phyloP scores from a whole-genome alignment of 1,140 invertebrate species.

The Prorops nasuta region DNA sequence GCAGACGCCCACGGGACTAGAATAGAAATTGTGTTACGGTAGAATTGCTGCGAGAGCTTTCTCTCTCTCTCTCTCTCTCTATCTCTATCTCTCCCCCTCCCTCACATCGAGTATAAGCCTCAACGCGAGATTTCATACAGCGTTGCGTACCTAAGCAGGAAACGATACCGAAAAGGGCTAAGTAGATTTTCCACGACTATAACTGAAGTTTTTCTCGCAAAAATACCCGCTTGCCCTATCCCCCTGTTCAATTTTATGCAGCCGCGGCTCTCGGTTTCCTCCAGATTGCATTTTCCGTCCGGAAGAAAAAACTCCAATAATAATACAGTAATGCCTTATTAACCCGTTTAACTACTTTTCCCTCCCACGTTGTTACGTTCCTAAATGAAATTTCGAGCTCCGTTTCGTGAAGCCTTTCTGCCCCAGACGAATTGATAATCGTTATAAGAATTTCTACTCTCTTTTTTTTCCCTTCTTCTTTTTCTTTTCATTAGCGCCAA shows the following conservation, averaged over 20 bases:
- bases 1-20: not conserved
- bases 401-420: not conserved
- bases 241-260: too few relatives aligned
- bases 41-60: not conserved
- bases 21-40: not conserved
- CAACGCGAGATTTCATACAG: not conserved
- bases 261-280: too few relatives aligned
- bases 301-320: too few relatives aligned
- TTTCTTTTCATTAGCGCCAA: not conserved
- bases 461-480: not conserved
- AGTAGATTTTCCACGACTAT: not conserved
- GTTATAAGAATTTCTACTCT: not conserved
- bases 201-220: not conserved
- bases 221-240: too few relatives aligned
- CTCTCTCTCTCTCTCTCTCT: not conserved
- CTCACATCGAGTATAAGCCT: not conserved
- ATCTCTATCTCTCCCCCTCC: not conserved
- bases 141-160: not conserved
- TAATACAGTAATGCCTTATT: too few relatives aligned
- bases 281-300: too few relatives aligned
- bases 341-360: too few relatives aligned
- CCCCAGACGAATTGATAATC: too few relatives aligned
- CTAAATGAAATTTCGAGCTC: too few relatives aligned
- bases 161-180: not conserved
- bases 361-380: too few relatives aligned